These are phyloP conservation scores for Rhinolophus ferrumequinum DNA, from an alignment of 2,113 vertebrate species.

Conservation along the genomic window DNA sequence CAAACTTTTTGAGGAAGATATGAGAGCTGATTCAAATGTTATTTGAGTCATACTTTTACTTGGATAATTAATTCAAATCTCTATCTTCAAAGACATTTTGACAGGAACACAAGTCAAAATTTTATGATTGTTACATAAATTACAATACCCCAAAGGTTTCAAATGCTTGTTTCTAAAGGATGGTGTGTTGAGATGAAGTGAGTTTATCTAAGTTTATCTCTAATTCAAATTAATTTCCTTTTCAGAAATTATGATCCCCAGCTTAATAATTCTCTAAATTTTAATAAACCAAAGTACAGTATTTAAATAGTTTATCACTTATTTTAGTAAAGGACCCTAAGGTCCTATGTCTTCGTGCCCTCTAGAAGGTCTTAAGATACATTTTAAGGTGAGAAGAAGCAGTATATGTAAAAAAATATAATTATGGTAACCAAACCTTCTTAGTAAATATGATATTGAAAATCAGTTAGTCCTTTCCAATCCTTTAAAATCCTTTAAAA, in stretches of 20 bases:
- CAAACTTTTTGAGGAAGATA: background rate
- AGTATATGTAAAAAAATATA: too few species aligned
- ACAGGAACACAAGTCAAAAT: background rate
- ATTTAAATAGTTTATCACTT: constrained; percentile 7
- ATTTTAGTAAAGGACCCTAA: background rate
- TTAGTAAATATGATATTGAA: too few species aligned
- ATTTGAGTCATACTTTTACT: background rate
- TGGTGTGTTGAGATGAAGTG: background rate
- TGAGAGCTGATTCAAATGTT: background rate
- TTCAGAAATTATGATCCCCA: background rate
- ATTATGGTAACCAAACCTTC: too few species aligned
- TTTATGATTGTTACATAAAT: background rate
- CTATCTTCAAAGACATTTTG: constrained; percentile 45
- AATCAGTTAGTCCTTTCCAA: too few species aligned
- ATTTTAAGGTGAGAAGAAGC: too few species aligned
- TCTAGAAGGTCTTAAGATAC: too few species aligned
- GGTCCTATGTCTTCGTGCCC: too few species aligned
- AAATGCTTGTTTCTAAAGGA: background rate
- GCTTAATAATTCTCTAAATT: background rate
- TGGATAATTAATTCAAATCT: constrained; percentile 44
- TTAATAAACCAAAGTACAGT: background rate
- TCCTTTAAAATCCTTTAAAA: too few species aligned
- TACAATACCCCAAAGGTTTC: background rate
- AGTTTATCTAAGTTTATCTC: background rate
- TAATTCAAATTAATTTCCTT: background rate